These are phyloP conservation scores for Prunella himalayana DNA, from an alignment of 2,113 vertebrate species.

Conservation along the genomic window DNA sequence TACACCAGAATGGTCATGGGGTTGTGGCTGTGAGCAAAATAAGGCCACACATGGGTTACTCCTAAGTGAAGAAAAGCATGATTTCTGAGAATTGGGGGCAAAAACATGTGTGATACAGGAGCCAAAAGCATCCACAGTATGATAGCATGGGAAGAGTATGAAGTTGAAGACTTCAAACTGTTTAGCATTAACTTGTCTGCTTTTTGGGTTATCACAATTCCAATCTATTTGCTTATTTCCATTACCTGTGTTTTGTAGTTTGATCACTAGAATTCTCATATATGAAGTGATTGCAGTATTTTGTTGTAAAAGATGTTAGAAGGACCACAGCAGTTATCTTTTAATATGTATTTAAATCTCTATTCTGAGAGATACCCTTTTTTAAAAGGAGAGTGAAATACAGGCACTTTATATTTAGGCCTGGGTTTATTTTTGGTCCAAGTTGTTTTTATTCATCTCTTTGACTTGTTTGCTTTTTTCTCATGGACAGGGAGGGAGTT, in stretches of 20 bases:
- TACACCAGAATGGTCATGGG: neutral
- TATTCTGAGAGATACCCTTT: neutral
- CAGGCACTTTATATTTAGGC: neutral
- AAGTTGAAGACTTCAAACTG: neutral
- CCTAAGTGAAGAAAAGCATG: neutral
- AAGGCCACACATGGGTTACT: neutral
- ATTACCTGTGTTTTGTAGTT: neutral
- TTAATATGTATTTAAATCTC: neutral
- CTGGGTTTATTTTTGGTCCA: neutral
- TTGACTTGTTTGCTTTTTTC: neutral
- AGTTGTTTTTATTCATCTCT: neutral
- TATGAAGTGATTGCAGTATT: neutral
- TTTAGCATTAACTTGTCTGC: neutral
- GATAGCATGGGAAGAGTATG: neutral
- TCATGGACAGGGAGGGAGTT: neutral
- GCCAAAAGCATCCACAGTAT: neutral
- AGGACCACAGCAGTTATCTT: neutral
- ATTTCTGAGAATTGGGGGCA: neutral
- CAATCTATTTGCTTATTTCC: neutral
- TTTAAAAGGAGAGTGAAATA: neutral
- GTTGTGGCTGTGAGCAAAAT: neutral
- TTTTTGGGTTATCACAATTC: neutral
- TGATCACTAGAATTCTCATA: neutral
- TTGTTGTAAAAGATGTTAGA: neutral
- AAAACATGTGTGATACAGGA: rapidly evolving